Evolutionary conservation across 2,888 invertebrate species (phyloP).

Genomic region (Spisula solida): DNA sequence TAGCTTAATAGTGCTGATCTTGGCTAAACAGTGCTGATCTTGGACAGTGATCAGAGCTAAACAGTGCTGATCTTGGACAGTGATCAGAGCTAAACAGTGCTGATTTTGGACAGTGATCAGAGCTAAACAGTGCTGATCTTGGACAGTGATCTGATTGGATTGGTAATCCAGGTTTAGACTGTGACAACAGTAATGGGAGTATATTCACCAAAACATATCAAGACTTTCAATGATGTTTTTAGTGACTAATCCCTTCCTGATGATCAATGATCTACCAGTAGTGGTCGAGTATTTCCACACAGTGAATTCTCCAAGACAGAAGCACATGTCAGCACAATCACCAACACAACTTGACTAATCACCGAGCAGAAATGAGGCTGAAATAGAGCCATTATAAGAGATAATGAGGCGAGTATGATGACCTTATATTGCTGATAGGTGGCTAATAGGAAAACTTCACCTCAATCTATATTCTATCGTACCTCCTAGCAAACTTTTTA

Average conservation of each 20-base stretch:
- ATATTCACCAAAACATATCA: not conserved
- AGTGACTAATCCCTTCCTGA: conserved; percentile 16
- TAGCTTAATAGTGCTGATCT: too few species aligned
- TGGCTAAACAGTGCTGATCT: too few species aligned
- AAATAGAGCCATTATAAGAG: conserved; percentile 43
- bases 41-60: too few species aligned
- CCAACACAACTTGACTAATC: conserved; percentile 35
- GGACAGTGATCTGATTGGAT: too few species aligned
- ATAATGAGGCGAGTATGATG: conserved; percentile 56
- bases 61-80: too few species aligned
- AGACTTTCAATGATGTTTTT: not conserved
- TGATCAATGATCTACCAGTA: not conserved
- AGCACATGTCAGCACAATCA: not conserved
- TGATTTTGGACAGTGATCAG: too few species aligned
- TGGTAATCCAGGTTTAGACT: too few species aligned
- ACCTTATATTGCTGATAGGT: conserved; percentile 46
- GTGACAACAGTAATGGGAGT: not conserved
- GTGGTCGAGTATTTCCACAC: not conserved
- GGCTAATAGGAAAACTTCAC: conserved; percentile 47
- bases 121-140: too few species aligned
- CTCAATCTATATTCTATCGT: not conserved
- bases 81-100: too few species aligned
- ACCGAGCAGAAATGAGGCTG: conserved; percentile 42
- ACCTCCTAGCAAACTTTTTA: not conserved
- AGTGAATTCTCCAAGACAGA: not conserved